phyloP scores from a whole-genome alignment of 2,113 vertebrate species.

The Anguilla japonica region DNA sequence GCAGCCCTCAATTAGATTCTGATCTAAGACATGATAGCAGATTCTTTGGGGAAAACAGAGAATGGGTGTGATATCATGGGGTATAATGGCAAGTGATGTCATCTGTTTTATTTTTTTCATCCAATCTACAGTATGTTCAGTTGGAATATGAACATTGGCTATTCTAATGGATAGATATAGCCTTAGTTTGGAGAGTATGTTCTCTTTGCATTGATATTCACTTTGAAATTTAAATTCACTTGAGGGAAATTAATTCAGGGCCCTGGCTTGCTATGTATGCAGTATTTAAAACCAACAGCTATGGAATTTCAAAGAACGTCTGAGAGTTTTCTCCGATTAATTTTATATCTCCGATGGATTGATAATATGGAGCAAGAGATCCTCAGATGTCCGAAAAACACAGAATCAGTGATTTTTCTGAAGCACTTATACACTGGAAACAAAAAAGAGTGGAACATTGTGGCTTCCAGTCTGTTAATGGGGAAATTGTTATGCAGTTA shows the following conservation, averaged over 20 bases:
- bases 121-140: background rate
- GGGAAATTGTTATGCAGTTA: background rate
- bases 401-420: background rate
- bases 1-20: background rate
- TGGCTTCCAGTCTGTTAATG: background rate
- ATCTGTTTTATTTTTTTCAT: background rate
- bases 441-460: background rate
- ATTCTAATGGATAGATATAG: background rate
- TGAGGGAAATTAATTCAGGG: background rate
- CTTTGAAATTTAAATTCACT: background rate
- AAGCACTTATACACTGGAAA: background rate
- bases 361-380: background rate
- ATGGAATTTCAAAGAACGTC: background rate
- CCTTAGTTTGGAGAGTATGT: background rate
- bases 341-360: background rate
- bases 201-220: background rate
- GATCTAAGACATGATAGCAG: background rate
- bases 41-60: background rate
- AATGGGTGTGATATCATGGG: background rate
- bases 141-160: background rate
- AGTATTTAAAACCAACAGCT: background rate
- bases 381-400: background rate
- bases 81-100: background rate
- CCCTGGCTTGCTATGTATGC: background rate
- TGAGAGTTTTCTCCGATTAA: background rate